Evolutionary conservation across 37 sponge, comb jelly and placozoan genomes (phyloP).

Genomic region (Oopsacas minuta): DNA sequence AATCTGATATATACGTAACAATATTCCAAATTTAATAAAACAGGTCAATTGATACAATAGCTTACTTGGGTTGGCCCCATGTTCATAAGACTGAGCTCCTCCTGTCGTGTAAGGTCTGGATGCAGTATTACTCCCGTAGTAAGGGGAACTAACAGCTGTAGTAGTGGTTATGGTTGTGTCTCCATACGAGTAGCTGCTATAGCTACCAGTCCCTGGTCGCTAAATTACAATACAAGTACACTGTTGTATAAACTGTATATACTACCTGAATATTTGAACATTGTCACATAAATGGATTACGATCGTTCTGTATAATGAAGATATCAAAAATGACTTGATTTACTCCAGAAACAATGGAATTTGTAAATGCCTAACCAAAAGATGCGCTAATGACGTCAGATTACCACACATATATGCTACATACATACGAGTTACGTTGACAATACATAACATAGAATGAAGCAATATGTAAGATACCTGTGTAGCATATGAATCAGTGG

Average conservation of each 20-base stretch:
- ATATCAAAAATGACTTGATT: not conserved
- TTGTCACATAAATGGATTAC: not conserved
- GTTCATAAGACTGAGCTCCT: not conserved
- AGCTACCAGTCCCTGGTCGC: not conserved
- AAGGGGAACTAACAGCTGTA: not conserved
- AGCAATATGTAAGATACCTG: conserved; percentile 17
- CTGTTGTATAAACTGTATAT: not conserved
- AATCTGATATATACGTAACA: too few relatives aligned
- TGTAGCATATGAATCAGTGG: not conserved
- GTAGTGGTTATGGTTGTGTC: not conserved
- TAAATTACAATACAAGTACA: too few relatives aligned
- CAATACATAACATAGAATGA: too few relatives aligned
- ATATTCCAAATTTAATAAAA: too few relatives aligned
- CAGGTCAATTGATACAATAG: not conserved
- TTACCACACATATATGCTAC: too few relatives aligned
- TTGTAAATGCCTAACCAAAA: too few relatives aligned
- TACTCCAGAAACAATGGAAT: too few relatives aligned
- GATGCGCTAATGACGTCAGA: too few relatives aligned
- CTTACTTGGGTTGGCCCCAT: conserved; percentile 11
- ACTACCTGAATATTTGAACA: too few relatives aligned
- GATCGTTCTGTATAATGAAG: not conserved
- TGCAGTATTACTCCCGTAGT: not conserved
- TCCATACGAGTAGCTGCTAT: not conserved
- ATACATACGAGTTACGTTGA: too few relatives aligned
- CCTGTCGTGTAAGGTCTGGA: not conserved